Evolutionary conservation across 1,140 invertebrate species (phyloP).

Genomic region (Drosophila simulans): DNA sequence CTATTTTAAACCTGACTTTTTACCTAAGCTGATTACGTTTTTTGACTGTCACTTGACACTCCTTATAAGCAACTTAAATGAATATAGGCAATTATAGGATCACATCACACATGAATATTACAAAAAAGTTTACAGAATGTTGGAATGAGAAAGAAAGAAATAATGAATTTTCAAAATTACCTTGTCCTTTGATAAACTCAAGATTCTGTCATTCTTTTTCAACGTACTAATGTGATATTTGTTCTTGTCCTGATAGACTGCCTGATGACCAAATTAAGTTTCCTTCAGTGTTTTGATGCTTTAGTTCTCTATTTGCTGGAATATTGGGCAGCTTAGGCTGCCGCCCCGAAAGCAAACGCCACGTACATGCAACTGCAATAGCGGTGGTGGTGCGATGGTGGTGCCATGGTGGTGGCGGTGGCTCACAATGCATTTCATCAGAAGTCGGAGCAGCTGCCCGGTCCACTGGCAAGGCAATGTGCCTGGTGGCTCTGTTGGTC

Average conservation of each 20-base stretch:
- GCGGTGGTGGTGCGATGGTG: conserved; percentile 38
- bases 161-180: too few relatives aligned
- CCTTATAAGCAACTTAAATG: too few relatives aligned
- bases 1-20: conserved; percentile 3
- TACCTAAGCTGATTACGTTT: neutral
- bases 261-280: neutral
- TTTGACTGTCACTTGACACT: neutral
- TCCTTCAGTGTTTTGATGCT: neutral
- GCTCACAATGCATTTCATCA: conserved; percentile 81
- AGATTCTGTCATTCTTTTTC: too few relatives aligned
- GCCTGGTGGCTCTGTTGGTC: conserved; percentile 37
- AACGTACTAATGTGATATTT: too few relatives aligned
- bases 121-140: too few relatives aligned
- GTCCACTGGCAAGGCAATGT: conserved; percentile 13
- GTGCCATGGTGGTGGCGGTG: conserved; percentile 35
- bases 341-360: conserved; percentile 66
- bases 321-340: conserved; percentile 7
- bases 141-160: too few relatives aligned
- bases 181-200: too few relatives aligned
- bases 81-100: too few relatives aligned
- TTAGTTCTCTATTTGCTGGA: conserved; percentile 15
- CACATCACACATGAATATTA: too few relatives aligned
- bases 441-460: conserved; percentile 57
- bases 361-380: conserved; percentile 63
- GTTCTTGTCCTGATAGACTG: too few relatives aligned